Base-by-base conservation (phyloP, 2,888 invertebrate genomes). In the Pseudococcus jackbeardsleyi region DNA sequence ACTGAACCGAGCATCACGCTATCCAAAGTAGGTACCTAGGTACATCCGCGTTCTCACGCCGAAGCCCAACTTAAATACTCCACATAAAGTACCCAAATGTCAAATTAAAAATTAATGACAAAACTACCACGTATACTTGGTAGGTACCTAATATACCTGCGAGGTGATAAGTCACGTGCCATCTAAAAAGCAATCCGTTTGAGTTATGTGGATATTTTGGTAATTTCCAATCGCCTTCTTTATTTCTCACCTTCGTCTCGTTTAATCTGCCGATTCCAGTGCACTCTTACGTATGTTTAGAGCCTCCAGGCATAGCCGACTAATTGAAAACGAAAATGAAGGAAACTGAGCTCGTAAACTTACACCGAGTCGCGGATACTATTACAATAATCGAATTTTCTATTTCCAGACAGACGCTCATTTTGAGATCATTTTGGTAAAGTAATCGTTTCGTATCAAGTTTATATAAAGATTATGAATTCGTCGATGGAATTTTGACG, bases 91-190 rank as follows among this genome's bases (percentile, higher is more conserved):
- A 64, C 64, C 12, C 19, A 64, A 64, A 64, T 64, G 64, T 64
- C 64, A 64, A 64, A 64, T 64, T 64, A 64, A 64, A 64, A 64
- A 64, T 64, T 64, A 64, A 64, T 64, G 64, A 64, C 64, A 64
- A 64, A 64, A 64, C 64, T 64, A 64, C 64, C 64, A 50, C 26
- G 26, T 50, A 64, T 64, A 64, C 17, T 59, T 15, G 11, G 26
- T 33, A 33, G 26, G 26, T 33, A 33, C 26, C 26, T 33, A 64
- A 64, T 4, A 64, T 22, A 64, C 64, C 64, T 64, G 19, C 64
- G 19, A 64, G 64, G 64, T 64, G 64, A 22, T 64, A 64, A 64
- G 64, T 64, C 64, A 64, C 64, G 64, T 64, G 64, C 64, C 64
- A 22, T 15, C 46, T 12, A 64, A 12, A 64, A 64, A 64, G 64